These are phyloP conservation scores for Alca torda DNA, from an alignment of 2,797 vertebrate genomes.

Conservation along the genomic window DNA sequence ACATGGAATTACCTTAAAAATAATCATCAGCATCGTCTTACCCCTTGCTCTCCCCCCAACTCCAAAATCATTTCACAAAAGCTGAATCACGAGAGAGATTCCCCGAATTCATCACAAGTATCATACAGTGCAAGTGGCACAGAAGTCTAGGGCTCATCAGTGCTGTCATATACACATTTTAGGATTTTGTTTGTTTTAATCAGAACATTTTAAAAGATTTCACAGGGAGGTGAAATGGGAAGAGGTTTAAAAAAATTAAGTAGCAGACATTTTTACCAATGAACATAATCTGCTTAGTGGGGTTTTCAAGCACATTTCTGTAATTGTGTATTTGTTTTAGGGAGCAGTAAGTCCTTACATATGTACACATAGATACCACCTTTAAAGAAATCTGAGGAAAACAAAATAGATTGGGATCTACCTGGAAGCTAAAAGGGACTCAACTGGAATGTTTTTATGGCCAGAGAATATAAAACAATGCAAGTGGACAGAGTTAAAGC, in stretches of 20 bases:
- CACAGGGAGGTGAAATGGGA: neutral
- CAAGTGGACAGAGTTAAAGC: neutral
- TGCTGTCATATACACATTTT: neutral
- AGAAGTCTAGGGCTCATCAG: neutral
- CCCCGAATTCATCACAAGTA: neutral
- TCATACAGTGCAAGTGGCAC: neutral
- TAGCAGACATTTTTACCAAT: neutral
- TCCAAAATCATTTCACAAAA: neutral
- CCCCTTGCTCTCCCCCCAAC: neutral
- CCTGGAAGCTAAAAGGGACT: neutral
- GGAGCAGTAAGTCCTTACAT: neutral
- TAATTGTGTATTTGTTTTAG: neutral
- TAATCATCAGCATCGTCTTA: neutral
- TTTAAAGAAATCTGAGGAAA: neutral
- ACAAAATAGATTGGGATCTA: neutral
- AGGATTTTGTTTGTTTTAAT: neutral
- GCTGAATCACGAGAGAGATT: neutral
- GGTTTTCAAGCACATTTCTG: neutral
- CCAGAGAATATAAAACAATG: neutral
- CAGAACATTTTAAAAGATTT: neutral
- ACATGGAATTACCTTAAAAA: neutral
- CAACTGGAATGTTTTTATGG: conserved; percentile 9
- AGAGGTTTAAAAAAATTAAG: neutral
- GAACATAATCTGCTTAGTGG: neutral
- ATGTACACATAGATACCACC: neutral